Base-by-base conservation (phyloP, 2,113 vertebrate species). In the Brachirus orientalis region DNA sequence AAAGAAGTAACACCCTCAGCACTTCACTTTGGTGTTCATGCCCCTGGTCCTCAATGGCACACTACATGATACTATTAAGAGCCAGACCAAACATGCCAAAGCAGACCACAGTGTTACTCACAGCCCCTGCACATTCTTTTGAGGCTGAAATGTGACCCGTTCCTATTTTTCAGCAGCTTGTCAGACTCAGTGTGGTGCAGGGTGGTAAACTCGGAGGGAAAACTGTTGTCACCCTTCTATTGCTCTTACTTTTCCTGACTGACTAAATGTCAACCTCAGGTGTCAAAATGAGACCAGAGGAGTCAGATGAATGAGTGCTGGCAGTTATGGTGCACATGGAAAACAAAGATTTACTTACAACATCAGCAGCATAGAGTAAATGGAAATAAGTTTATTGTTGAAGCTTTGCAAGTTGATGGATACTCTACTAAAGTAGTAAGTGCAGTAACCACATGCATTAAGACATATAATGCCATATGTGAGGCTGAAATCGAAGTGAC, bases 81-180 rank as follows among this genome's bases (percentile, higher is more conserved):
- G 89, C 86, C 90, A 91, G 87, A 81, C 74, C 87, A 87, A 91
- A 90, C 90, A 90, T 90, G 87, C 90, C 87, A 28, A 82, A 52
- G 76, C 86, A 77, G 82, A 88, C 90, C 87, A 87, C 90, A 91
- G 83, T 76, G 87, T 87, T 87, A 83, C 88, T 89, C 88, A 89
- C 79, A 82, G 86, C 82, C 79, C 70, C 80, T 87, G 87, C 88
- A 89, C 87, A 89, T 91, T 89, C 85, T 90, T 91, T 56, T 83
- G 69, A 88, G 86, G 82, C 79, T 90, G 86, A 87, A 90, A 90
- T 82, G 78, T 71, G 83, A 91, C 79, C 84, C 73, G 37, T 46
- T 80, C 84, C 75, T 87, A 88, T 90, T 91, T 90, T 91, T 91
- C 87, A 87, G 86, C 87, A 88, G 90, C 88, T 88, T 90, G 90